Conservation (phyloP, 2,797 vertebrate genomes). For the Semaprochilodus insignis region DNA sequence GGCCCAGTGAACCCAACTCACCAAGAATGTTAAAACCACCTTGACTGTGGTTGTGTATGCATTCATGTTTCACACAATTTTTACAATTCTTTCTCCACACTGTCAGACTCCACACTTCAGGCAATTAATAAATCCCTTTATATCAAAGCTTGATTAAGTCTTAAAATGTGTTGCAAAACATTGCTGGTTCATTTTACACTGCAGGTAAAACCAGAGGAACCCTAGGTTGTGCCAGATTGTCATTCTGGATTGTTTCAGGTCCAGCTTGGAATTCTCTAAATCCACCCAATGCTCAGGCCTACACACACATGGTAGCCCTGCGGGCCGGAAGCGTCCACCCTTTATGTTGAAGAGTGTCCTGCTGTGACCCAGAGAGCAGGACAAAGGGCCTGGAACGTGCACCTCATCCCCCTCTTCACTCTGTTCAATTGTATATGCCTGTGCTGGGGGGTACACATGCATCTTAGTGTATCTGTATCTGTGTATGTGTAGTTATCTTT, state of each 20-base stretch:
- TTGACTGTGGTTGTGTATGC: no score
- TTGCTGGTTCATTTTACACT: not conserved
- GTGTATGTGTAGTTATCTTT: no score
- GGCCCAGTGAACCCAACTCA: no score
- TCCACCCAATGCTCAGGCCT: constrained; percentile 21
- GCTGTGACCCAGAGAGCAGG: constrained; percentile 70
- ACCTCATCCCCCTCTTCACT: constrained; percentile 10
- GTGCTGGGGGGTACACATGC: not conserved
- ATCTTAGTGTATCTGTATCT: not conserved
- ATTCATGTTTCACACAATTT: no score
- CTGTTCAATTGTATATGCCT: not conserved
- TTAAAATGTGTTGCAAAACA: not conserved
- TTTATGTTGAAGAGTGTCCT: constrained; percentile 76
- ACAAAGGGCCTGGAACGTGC: constrained; percentile 43
- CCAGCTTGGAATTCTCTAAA: not conserved
- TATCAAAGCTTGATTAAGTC: no score
- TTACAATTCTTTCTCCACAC: no score
- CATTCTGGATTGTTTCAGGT: not conserved
- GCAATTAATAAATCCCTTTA: not conserved
- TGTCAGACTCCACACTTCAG: not conserved
- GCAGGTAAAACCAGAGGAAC: not conserved
- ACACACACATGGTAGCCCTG: constrained; percentile 60
- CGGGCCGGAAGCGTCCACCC: constrained; percentile 75
- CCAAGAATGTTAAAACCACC: no score
- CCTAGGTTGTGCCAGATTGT: not conserved